Percentiles rank a stretch among this genome's conserved stretches.
Evolutionary conservation across 2,797 vertebrate genomes (phyloP).

Genomic region (Semaprochilodus insignis): DNA sequence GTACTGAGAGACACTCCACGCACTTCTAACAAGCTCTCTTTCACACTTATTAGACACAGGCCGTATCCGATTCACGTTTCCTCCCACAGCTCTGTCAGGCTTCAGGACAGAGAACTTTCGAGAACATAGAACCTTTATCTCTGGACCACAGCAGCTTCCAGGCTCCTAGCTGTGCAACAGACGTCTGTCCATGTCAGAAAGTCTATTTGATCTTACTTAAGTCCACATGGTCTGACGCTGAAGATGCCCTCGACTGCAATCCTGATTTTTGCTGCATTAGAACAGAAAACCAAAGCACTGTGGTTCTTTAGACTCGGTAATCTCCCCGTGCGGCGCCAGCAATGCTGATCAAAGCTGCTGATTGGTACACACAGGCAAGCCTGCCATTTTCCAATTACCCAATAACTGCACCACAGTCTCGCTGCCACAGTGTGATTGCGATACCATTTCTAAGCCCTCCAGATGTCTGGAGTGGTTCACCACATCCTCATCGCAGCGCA

Average conservation of each 20-base stretch:
- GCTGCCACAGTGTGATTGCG: neutral
- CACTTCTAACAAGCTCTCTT: neutral
- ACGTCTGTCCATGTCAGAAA: neutral
- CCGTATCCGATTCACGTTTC: neutral
- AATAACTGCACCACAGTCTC: neutral
- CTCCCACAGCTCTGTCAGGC: slow-evolving; percentile 16
- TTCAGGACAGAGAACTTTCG: neutral
- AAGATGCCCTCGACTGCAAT: too few species aligned
- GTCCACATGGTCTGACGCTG: too few species aligned
- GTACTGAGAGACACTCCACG: slow-evolving; percentile 13
- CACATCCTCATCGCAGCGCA: neutral
- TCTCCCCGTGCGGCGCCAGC: neutral
- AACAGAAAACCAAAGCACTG: too few species aligned
- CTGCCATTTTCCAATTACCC: neutral
- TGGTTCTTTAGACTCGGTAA: too few species aligned
- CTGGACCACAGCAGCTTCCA: neutral
- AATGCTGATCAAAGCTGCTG: neutral
- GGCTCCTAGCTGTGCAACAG: neutral
- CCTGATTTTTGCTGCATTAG: too few species aligned
- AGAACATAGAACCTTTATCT: neutral
- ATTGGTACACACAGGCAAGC: neutral
- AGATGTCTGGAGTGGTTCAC: slow-evolving; percentile 16
- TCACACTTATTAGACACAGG: neutral
- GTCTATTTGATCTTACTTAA: neutral
- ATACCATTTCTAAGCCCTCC: neutral